A percentile compares a stretch with the other conserved stretches of the same genome.
phyloP scores from a whole-genome alignment of 2,888 invertebrate species.

The Encarsia formosa region DNA sequence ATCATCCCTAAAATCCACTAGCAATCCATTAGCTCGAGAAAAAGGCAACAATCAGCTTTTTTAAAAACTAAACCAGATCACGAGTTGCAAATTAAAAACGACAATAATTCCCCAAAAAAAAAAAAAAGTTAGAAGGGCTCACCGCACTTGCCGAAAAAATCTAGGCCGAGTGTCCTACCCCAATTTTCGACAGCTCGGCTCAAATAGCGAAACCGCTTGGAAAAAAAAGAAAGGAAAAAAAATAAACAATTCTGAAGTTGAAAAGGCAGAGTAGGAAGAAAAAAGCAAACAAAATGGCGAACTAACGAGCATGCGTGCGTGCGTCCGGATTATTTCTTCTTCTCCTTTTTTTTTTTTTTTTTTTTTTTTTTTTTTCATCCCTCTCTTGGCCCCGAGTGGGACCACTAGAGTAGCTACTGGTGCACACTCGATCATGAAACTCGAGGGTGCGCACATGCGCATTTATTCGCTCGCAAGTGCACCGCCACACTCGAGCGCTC shows the following conservation, averaged over 20 bases:
- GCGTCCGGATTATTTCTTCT: too few species aligned
- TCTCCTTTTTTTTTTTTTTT: neutral
- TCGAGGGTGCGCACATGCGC: neutral
- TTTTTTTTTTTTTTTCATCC: neutral
- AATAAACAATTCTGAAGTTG: neutral
- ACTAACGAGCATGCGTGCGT: constrained; percentile 11
- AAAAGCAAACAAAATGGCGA: constrained; percentile 8
- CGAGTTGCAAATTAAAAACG: neutral
- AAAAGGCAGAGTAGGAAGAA: neutral
- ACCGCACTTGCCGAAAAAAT: constrained; percentile 9
- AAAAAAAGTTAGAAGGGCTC: too few species aligned
- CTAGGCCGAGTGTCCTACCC: constrained; percentile 12
- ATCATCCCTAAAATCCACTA: too few species aligned
- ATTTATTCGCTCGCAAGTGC: constrained; percentile 4
- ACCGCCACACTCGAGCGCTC: constrained; percentile 37
- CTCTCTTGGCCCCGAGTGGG: neutral
- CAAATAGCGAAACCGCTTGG: neutral
- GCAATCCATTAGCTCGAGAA: too few species aligned
- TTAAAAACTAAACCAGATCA: constrained; percentile 4
- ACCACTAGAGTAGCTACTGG: neutral
- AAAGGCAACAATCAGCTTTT: neutral
- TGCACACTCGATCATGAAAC: constrained; percentile 2
- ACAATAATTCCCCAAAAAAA: too few species aligned
- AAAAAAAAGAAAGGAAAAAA: neutral
- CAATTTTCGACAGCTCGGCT: neutral